Evolutionary conservation across 2,113 vertebrate genomes (phyloP).

Genomic region (Scatophagus argus): DNA sequence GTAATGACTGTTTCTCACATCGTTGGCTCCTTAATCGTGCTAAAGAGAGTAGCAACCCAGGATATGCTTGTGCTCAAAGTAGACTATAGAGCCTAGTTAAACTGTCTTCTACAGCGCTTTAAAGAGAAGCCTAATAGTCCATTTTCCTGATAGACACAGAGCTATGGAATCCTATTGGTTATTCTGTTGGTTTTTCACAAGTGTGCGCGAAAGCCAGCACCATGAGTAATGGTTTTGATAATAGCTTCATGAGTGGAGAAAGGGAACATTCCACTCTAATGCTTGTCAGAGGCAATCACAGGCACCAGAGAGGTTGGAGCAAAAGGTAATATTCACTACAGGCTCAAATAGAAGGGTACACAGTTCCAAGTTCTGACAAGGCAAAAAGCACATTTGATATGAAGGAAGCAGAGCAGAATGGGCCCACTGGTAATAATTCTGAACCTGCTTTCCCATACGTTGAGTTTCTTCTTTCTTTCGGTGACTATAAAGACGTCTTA

Average conservation of each 20-base stretch:
- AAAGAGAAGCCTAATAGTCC: conserved; percentile 65
- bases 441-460: neutral
- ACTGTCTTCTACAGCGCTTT: conserved; percentile 60
- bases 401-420: neutral
- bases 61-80: conserved; percentile 57
- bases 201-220: conserved; percentile 49
- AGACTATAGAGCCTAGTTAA: conserved; percentile 64
- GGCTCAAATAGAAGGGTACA: conserved; percentile 32
- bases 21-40: conserved; percentile 77
- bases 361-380: conserved; percentile 23
- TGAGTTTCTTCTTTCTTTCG: neutral
- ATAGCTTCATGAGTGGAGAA: conserved; percentile 66
- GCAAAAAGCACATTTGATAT: conserved; percentile 6
- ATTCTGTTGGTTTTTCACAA: conserved; percentile 69
- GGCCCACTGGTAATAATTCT: neutral
- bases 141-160: conserved; percentile 62
- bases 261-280: conserved; percentile 62
- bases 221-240: conserved; percentile 71
- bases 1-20: conserved; percentile 77
- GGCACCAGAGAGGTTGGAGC: conserved; percentile 36
- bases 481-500: neutral
- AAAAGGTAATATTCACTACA: conserved; percentile 47
- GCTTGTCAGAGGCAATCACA: conserved; percentile 65
- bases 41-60: conserved; percentile 72
- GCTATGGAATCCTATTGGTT: conserved; percentile 57